Evolutionary conservation across 2,113 vertebrate genomes (phyloP), one percentile per base, ranked within the genome.

Genomic region (Ancistrus triradiatus): DNA sequence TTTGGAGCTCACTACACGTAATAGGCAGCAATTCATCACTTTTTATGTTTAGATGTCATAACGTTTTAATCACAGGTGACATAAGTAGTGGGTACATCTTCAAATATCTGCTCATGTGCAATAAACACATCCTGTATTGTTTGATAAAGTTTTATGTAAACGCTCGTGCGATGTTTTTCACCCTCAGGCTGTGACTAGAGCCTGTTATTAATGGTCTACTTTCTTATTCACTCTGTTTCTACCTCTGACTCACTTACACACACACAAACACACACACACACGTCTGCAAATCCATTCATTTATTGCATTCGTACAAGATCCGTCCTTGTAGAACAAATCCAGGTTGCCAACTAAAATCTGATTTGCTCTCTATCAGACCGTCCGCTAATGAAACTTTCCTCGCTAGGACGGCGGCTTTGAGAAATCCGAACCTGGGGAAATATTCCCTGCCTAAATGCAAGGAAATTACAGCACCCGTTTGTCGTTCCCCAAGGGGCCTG

Each of bases 391-490:
- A 63, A 25, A 38, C 22, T 52, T 24, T 52, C 22, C n/a, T n/a
- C n/a, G n/a, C n/a, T 7, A 7, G 46, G 59, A 38, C 56, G 21
- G 40, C 21, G 44, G 69, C 21, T 76, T 76, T 31, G 52, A 62
- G 38, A 42, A 42, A 76, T 18, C 73, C 70, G 71, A 31, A 68
- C 35, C 58, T 38, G 60, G 40, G 52, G 31, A 27, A 51, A 47
- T 68, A 74, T 72, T 61, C 42, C 15, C 67, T 51, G 10, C 3
- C 78, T 52, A 74, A 72, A 77, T 74, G 49, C 66, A 53, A 74
- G 69, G 62, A 77, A 69, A 77, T 72, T 78, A 66, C 43, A 51
- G 76, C 78, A 77, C 63, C 76, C 77, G 79, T 81, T 77, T 77
- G 61, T 73, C 68, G 51, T 73, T 74, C 66, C 56, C 35, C 76